These are phyloP conservation scores for Sisyra terminalis DNA, from an alignment of 2,888 invertebrate species.

Conservation along the genomic window DNA sequence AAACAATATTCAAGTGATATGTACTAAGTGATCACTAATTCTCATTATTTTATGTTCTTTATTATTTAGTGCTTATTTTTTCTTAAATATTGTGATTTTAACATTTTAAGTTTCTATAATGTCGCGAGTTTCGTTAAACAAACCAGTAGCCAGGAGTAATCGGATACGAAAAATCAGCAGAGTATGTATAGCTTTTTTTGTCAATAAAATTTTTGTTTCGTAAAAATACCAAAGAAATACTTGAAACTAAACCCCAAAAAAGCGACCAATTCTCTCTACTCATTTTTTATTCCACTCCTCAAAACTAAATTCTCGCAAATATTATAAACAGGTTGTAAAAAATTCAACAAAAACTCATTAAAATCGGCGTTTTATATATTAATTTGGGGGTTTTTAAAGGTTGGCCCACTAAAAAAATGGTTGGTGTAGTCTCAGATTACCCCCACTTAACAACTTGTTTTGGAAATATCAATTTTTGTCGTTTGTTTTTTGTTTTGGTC, in stretches of 20 bases:
- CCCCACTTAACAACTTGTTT: neutral
- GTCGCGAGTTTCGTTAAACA: conserved; percentile 7
- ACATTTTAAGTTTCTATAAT: conserved; percentile 1
- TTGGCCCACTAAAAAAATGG: neutral
- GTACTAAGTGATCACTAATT: neutral
- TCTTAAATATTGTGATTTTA: neutral
- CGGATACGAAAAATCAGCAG: conserved; percentile 6
- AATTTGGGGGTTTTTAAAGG: neutral
- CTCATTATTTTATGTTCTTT: too few species aligned
- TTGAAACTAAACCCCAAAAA: neutral
- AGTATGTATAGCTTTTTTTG: conserved; percentile 6
- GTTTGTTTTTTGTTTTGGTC: neutral
- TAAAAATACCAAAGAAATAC: neutral
- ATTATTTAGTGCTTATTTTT: too few species aligned
- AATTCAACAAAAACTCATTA: too few species aligned
- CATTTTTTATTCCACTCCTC: too few species aligned
- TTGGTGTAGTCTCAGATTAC: neutral
- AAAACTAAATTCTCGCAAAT: too few species aligned
- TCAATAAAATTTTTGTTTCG: neutral
- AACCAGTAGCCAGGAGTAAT: conserved; percentile 5
- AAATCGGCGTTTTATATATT: too few species aligned
- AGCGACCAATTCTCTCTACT: neutral
- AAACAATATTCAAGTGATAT: neutral
- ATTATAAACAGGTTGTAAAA: too few species aligned
- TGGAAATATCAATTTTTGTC: neutral